Evolutionary conservation across 2,113 vertebrate species (phyloP).

Genomic region (Nothoprocta pentlandii): DNA sequence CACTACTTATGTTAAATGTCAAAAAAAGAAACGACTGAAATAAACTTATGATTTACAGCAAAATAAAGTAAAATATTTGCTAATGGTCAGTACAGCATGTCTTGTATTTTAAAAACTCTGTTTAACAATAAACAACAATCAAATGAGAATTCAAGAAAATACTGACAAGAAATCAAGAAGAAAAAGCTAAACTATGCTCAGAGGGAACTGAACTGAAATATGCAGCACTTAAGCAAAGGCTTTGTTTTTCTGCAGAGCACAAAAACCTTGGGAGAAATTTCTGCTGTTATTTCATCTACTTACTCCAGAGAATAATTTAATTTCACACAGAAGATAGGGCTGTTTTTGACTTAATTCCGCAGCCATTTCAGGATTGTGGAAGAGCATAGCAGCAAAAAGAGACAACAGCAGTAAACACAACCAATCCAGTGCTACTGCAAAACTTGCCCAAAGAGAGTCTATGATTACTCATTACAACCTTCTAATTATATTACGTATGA

Average conservation of each 20-base stretch:
- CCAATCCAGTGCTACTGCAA: not conserved
- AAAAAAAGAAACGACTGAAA: not conserved
- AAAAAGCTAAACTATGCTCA: not conserved
- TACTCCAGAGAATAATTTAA: not conserved
- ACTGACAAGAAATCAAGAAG: not conserved
- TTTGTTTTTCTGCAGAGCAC: not conserved
- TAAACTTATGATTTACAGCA: not conserved
- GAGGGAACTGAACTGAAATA: not conserved
- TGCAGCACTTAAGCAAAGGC: not conserved
- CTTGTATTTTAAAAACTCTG: not conserved
- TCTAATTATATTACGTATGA: not conserved
- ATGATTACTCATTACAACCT: not conserved
- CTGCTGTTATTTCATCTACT: not conserved
- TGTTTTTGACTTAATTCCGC: conserved; percentile 7
- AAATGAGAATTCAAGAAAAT: not conserved
- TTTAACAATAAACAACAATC: not conserved
- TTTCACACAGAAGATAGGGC: not conserved
- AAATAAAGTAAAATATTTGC: not conserved
- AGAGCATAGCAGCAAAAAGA: not conserved
- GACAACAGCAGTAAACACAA: not conserved
- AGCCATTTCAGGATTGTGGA: not conserved
- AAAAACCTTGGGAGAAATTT: not conserved
- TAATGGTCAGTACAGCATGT: not conserved
- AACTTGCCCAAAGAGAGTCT: not conserved
- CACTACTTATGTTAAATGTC: not conserved